These are phyloP conservation scores for Dolichopus griseipennis DNA, from an alignment of 2,888 invertebrate genomes.

Conservation along the genomic window DNA sequence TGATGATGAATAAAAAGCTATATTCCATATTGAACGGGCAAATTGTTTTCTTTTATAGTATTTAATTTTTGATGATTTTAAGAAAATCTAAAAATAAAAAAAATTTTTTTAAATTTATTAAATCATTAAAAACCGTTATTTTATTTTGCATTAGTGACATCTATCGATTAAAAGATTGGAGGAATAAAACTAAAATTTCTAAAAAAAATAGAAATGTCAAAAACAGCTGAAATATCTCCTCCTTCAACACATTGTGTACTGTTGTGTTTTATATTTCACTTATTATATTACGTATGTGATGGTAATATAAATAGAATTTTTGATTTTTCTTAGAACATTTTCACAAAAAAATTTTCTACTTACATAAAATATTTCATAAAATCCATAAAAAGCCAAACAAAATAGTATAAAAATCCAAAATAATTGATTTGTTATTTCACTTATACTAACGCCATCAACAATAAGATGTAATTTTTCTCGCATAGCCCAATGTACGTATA, in stretches of 20 bases:
- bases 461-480: conserved; percentile 36
- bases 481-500: conserved; percentile 38
- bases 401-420: conserved; percentile 40
- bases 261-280: background rate
- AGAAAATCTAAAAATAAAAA: conserved; percentile 32
- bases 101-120: background rate
- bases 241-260: background rate
- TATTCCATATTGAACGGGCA: conserved; percentile 39
- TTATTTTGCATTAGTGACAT: conserved; percentile 8
- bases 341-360: conserved; percentile 19
- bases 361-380: conserved; percentile 39
- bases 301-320: too few relatives aligned
- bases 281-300: too few relatives aligned
- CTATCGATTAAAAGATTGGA: background rate
- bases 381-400: conserved; percentile 34
- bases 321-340: conserved; percentile 10
- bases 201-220: background rate
- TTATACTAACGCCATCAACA: conserved; percentile 37
- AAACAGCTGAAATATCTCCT: conserved; percentile 5
- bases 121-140: background rate
- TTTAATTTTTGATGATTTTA: conserved; percentile 38
- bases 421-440: conserved; percentile 38
- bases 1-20: conserved; percentile 39
- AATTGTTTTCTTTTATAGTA: conserved; percentile 41
- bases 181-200: background rate